Evolutionary conservation across 2,113 vertebrate genomes (phyloP).

Genomic region (Dolichallabes microphthalmus): DNA sequence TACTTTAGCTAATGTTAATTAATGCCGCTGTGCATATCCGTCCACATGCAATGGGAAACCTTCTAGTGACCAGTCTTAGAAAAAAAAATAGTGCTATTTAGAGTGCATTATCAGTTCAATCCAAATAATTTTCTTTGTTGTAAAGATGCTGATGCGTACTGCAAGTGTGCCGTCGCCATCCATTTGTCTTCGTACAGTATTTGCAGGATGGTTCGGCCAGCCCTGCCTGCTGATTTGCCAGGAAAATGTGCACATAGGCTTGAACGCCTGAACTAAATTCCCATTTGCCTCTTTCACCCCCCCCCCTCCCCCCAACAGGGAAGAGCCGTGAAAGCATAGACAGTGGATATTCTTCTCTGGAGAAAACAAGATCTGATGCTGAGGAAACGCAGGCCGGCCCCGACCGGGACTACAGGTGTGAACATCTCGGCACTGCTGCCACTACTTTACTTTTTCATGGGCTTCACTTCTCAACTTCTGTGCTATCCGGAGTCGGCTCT

Average conservation of each 20-base stretch:
- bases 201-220: not conserved
- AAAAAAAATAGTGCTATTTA: not conserved
- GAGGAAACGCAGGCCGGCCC: conserved; percentile 15
- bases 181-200: not conserved
- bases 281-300: conserved; percentile 15
- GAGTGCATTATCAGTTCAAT: not conserved
- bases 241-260: not conserved
- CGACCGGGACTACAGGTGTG: conserved; percentile 38
- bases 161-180: not conserved
- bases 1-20: not conserved
- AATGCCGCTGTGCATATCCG: not conserved
- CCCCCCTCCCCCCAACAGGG: conserved; percentile 8
- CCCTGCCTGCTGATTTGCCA: conserved; percentile 11
- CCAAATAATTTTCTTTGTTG: not conserved
- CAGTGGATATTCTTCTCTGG: conserved; percentile 49
- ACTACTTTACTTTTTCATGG: conserved; percentile 1
- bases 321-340: conserved; percentile 21
- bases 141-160: not conserved
- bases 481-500: not conserved
- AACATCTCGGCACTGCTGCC: not conserved
- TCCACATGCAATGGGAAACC: not conserved
- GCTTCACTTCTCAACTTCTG: not conserved
- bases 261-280: not conserved
- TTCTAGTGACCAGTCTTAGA: not conserved
- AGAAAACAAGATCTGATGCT: conserved; percentile 33